Evolutionary conservation across 1,140 invertebrate genomes (phyloP).

Genomic region (Agraylea sexmaculata): DNA sequence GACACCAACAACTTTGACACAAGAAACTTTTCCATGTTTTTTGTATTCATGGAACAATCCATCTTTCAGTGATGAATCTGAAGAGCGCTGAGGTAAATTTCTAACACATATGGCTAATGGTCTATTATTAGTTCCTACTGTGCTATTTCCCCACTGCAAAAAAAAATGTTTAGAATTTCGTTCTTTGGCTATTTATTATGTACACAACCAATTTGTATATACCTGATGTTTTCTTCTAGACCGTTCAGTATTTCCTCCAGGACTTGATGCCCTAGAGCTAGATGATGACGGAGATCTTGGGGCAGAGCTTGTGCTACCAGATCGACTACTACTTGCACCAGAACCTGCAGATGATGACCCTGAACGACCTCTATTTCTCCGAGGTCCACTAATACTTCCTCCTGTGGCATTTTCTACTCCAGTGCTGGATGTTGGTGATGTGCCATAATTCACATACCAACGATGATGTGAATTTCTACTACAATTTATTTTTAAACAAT

Average conservation of each 20-base stretch:
- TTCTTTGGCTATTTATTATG: not conserved
- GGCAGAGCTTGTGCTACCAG: conserved; percentile 33
- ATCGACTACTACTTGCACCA: conserved; percentile 34
- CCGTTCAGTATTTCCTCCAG: conserved; percentile 26
- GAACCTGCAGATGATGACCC: conserved; percentile 34
- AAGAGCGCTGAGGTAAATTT: conserved; percentile 79
- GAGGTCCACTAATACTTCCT: no score
- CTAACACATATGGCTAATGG: conserved; percentile 84
- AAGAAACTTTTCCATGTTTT: conserved; percentile 94
- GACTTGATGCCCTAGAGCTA: conserved; percentile 33
- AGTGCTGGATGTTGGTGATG: conserved; percentile 24
- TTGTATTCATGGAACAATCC: conserved; percentile 97
- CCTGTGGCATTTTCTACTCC: conserved; percentile 9
- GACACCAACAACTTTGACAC: conserved; percentile 79
- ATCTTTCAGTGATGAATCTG: conserved; percentile 89
- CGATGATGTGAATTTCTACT: conserved; percentile 12
- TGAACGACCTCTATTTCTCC: conserved; percentile 37
- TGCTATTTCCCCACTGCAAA: conserved; percentile 20
- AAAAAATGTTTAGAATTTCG: no score
- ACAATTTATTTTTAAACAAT: not conserved
- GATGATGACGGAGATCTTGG: conserved; percentile 34
- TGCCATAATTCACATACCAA: conserved; percentile 13
- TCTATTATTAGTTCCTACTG: conserved; percentile 26
- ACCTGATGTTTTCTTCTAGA: conserved; percentile 25
- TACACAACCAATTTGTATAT: conserved; percentile 1